Evolutionary conservation across 2,797 vertebrate species (phyloP).

Genomic region (Natrix natrix): DNA sequence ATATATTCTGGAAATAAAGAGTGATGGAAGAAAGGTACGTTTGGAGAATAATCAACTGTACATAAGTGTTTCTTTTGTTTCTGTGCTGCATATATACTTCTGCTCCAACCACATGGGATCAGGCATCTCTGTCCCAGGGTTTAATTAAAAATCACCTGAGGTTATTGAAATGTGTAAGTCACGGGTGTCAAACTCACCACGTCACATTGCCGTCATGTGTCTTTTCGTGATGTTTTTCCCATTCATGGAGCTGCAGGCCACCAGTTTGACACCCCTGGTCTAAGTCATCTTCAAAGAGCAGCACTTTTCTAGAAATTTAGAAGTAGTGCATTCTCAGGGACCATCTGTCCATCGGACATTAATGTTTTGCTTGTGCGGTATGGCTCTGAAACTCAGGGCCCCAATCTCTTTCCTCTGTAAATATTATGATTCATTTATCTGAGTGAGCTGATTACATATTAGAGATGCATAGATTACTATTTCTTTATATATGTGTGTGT

Average conservation of each 20-base stretch:
- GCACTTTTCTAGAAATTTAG: background rate
- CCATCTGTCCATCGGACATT: background rate
- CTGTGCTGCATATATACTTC: background rate
- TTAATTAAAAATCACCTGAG: background rate
- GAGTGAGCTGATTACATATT: background rate
- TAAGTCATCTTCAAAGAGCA: background rate
- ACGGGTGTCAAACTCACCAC: background rate
- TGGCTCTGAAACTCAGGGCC: background rate
- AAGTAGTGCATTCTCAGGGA: background rate
- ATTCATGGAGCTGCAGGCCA: no score
- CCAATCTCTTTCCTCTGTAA: rapidly evolving
- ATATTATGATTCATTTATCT: background rate
- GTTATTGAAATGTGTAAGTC: background rate
- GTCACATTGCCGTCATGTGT: no score
- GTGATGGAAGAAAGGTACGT: conserved; percentile 3
- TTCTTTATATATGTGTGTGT: background rate
- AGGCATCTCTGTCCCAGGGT: background rate
- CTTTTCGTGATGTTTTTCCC: no score
- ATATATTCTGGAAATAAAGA: conserved; percentile 51
- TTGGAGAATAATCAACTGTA: conserved; percentile 12
- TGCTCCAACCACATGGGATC: background rate
- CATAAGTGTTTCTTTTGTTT: conserved; percentile 11
- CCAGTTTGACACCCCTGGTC: no score
- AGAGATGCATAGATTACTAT: background rate
- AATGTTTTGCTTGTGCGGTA: background rate